These are phyloP conservation scores for Mythimna ferrago DNA, from an alignment of 2,888 invertebrate genomes.

Conservation along the genomic window DNA sequence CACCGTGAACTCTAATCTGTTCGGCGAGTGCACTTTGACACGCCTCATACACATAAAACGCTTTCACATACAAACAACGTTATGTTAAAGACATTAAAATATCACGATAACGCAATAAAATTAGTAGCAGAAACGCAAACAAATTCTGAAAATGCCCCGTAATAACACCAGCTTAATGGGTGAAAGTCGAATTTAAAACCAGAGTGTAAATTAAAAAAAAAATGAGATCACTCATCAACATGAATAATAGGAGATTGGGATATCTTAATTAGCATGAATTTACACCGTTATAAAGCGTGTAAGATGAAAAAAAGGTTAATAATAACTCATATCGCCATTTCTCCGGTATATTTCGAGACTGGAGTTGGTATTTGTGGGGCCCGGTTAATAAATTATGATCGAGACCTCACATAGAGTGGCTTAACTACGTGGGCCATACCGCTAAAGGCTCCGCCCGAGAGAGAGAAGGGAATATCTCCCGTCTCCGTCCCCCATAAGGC, in stretches of 20 bases:
- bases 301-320: slow-evolving; percentile 68
- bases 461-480: slow-evolving; percentile 62
- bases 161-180: slow-evolving; percentile 68
- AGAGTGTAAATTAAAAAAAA: slow-evolving; percentile 65
- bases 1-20: slow-evolving; percentile 56
- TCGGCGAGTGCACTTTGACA: slow-evolving; percentile 64
- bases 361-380: slow-evolving; percentile 82
- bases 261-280: slow-evolving; percentile 82
- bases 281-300: slow-evolving; percentile 73
- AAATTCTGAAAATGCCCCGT: slow-evolving; percentile 70
- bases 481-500: slow-evolving; percentile 54
- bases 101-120: slow-evolving; percentile 81
- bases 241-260: slow-evolving; percentile 75
- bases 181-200: slow-evolving; percentile 65
- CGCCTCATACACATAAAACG: slow-evolving; percentile 60
- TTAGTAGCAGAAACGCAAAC: slow-evolving; percentile 73
- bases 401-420: slow-evolving; percentile 87
- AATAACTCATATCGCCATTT: slow-evolving; percentile 82
- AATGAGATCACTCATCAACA: slow-evolving; percentile 70
- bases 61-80: slow-evolving; percentile 62
- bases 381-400: slow-evolving; percentile 85
- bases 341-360: slow-evolving; percentile 76
- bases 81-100: slow-evolving; percentile 59
- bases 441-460: slow-evolving; percentile 82
- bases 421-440: slow-evolving; percentile 84